Evolutionary conservation across 35 echinoderm and acorn worm species (phyloP), one percentile per base, ranked within the genome.

Genomic region (Ophioderma brevispina): DNA sequence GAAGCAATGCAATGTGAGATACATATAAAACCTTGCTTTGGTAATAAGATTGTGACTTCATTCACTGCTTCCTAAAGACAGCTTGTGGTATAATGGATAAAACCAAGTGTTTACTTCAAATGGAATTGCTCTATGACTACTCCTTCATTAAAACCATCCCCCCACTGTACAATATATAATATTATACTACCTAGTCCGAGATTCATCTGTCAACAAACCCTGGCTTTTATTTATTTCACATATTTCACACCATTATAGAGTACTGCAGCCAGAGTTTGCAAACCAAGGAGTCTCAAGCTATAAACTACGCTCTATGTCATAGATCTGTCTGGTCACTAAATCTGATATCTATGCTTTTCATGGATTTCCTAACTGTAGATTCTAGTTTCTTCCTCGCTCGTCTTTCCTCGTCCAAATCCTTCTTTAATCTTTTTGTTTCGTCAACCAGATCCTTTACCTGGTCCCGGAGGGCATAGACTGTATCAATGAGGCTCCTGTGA

Each of bases 391-490:
- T 80, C 30, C 97, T 50, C 8, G 97, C 97, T 31, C 92, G 93
- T 32, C 90, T 63, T 40, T 99, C 97, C 23, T 99, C 90, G 82
- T 91, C 97, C 19, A 99, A 77, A 70, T 95, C 93, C 31, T 64
- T 49, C 52, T 99, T 99, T 21, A 99, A 88, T n/a, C 81, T 81
- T 76, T 99, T 99, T 13, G 97, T 99, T 75, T 95, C 97, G 43
- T 93, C 97, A 82, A 95, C 88, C 25, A 99, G 91, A 75, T 94
- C 94, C 56, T 95, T 99, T 80, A 99, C 97, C 85, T 99, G 97
- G 91, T 99, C 97, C 63, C 97, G 78, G 76, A 99, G 89, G 64
- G 97, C 93, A 78, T 99, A 99, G 4, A 99, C 97, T 0, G 97
- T 99, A 79, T 99, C 97, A 78, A 99, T 91, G 78, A 99, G 87